Conservation (phyloP, 2,888 invertebrate species). For the Epinotia nisella region DNA sequence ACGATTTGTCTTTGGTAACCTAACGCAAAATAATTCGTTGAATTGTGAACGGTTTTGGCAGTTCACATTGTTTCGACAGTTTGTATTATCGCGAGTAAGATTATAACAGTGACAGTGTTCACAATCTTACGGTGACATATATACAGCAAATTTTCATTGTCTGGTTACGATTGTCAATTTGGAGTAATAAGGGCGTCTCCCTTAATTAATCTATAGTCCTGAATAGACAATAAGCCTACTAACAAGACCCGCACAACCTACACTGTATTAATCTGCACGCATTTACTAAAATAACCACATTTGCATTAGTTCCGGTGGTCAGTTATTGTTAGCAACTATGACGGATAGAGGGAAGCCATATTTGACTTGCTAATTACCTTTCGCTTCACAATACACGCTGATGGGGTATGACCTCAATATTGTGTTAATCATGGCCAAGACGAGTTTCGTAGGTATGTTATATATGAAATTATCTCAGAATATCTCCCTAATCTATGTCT, state of each 20-base stretch:
- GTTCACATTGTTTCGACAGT: too few relatives aligned
- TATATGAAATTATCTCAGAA: not conserved
- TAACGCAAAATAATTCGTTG: too few relatives aligned
- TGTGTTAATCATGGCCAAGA: not conserved
- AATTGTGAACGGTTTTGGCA: too few relatives aligned
- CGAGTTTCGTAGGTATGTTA: not conserved
- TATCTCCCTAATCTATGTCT: not conserved
- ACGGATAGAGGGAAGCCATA: slow-evolving; percentile 26
- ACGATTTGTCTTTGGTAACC: too few relatives aligned
- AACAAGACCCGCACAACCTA: not conserved
- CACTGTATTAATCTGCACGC: not conserved
- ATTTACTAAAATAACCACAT: slow-evolving; percentile 20
- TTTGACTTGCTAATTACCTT: slow-evolving; percentile 43
- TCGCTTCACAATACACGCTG: slow-evolving; percentile 14
- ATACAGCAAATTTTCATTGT: not conserved
- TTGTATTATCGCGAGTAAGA: too few relatives aligned
- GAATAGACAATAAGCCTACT: not conserved
- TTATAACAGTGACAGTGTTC: too few relatives aligned
- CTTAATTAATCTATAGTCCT: not conserved
- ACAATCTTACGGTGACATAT: too few relatives aligned
- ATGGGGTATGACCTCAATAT: slow-evolving; percentile 6
- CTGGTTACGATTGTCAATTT: not conserved
- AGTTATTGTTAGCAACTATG: slow-evolving; percentile 33
- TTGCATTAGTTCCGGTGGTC: slow-evolving; percentile 29
- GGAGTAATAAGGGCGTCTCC: not conserved